A percentile compares a stretch with the other conserved stretches of the same genome.
Conservation (phyloP, 2,113 vertebrate genomes). For the Trinectes maculatus region DNA sequence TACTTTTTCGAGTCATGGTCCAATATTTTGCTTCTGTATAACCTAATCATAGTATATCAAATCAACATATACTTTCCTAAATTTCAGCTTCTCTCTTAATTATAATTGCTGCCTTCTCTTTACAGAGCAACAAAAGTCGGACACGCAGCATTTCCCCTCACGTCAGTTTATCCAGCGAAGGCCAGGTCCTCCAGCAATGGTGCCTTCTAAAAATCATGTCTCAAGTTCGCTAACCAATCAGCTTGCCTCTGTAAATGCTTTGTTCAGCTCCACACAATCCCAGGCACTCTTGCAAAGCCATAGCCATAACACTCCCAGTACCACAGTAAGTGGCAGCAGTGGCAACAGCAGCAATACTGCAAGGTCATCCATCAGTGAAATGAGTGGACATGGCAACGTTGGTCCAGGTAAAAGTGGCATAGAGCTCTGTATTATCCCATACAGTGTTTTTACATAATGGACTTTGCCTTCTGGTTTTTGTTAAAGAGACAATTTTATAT, state of each 20-base stretch:
- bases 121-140: conserved; percentile 77
- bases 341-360: conserved; percentile 54
- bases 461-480: conserved; percentile 1
- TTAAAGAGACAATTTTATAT: background rate
- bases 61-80: background rate
- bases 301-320: conserved; percentile 53
- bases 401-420: conserved; percentile 67
- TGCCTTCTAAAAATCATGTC: conserved; percentile 71
- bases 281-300: conserved; percentile 77
- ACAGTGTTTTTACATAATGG: background rate
- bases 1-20: background rate
- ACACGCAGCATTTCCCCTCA: conserved; percentile 68
- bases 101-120: conserved; percentile 9
- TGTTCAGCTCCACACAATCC: conserved; percentile 73
- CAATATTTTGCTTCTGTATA: background rate
- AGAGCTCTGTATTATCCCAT: background rate
- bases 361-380: conserved; percentile 72
- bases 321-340: conserved; percentile 48
- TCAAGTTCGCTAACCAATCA: conserved; percentile 69
- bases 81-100: conserved; percentile 1
- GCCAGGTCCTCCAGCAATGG: conserved; percentile 62
- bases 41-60: background rate
- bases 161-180: conserved; percentile 77
- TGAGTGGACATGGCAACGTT: conserved; percentile 60
- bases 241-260: conserved; percentile 73